A percentile compares a stretch with the other conserved stretches of the same genome.
phyloP scores from a whole-genome alignment of 2,113 vertebrate genomes.

The Terrapene triunguis region DNA sequence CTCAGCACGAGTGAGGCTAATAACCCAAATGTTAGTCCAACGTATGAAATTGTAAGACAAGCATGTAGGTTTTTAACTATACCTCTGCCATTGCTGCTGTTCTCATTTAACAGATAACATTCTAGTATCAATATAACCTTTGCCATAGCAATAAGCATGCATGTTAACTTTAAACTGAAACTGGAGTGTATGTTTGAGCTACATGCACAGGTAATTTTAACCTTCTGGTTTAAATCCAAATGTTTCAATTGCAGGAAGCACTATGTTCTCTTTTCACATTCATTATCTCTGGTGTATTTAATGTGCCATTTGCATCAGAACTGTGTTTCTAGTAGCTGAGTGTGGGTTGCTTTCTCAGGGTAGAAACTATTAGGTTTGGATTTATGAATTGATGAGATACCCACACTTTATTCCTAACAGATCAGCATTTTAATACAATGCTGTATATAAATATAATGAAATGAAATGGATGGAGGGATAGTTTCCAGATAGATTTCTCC shows the following conservation, averaged over 20 bases:
- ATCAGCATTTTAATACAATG: background rate
- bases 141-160: slow-evolving; percentile 23
- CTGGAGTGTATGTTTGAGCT: slow-evolving; percentile 12
- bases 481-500: background rate
- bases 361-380: background rate
- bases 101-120: slow-evolving; percentile 44
- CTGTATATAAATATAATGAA: background rate
- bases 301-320: slow-evolving; percentile 47
- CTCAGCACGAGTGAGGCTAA: background rate
- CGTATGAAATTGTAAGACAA: background rate
- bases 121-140: slow-evolving; percentile 10
- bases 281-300: slow-evolving; percentile 30
- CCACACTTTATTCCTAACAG: background rate
- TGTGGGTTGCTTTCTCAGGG: background rate
- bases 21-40: background rate
- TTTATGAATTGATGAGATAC: background rate
- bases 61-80: background rate
- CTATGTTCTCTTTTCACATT: slow-evolving; percentile 20
- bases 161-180: slow-evolving; percentile 26
- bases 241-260: background rate
- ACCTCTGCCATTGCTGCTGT: slow-evolving; percentile 27
- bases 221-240: slow-evolving; percentile 70
- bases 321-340: slow-evolving; percentile 27
- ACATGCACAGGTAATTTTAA: background rate
- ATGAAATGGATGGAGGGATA: background rate